phyloP scores from a whole-genome alignment of 1,140 invertebrate genomes.

The Euura saliciscinereae region DNA sequence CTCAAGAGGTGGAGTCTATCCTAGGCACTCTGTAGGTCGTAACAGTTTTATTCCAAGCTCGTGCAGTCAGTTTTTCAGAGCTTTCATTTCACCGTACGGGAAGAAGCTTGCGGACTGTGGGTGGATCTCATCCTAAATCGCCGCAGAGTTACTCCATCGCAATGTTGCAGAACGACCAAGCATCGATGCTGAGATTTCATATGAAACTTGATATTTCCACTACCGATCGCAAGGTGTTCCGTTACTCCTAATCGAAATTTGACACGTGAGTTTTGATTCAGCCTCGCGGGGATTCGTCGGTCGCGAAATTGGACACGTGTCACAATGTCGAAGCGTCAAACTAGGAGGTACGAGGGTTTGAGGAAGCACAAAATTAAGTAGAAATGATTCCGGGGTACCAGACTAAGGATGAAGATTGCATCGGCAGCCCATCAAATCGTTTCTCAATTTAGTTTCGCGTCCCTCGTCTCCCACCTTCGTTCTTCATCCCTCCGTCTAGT shows the following conservation, averaged over 20 bases:
- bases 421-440: background rate
- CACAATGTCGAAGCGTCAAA: background rate
- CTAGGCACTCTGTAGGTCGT: background rate
- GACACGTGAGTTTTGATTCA: background rate
- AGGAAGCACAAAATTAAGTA: constrained; percentile 1
- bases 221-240: too few relatives aligned
- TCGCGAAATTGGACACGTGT: constrained; percentile 1
- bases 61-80: background rate
- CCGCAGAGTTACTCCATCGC: too few relatives aligned
- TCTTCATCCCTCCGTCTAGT: background rate
- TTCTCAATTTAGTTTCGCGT: background rate
- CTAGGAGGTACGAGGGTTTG: background rate
- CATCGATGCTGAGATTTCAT: too few relatives aligned
- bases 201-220: too few relatives aligned
- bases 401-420: background rate
- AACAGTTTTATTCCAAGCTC: background rate
- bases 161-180: too few relatives aligned
- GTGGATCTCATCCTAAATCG: too few relatives aligned
- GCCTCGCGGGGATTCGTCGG: background rate
- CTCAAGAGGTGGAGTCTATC: background rate
- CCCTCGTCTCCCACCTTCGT: background rate
- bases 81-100: background rate
- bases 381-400: background rate
- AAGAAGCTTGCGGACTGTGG: too few relatives aligned
- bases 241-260: background rate